A percentile compares a stretch with the other conserved stretches of the same genome.
phyloP scores from a whole-genome alignment of 64 coral and sea anemone genomes.

The Stichodactyla mertensii region DNA sequence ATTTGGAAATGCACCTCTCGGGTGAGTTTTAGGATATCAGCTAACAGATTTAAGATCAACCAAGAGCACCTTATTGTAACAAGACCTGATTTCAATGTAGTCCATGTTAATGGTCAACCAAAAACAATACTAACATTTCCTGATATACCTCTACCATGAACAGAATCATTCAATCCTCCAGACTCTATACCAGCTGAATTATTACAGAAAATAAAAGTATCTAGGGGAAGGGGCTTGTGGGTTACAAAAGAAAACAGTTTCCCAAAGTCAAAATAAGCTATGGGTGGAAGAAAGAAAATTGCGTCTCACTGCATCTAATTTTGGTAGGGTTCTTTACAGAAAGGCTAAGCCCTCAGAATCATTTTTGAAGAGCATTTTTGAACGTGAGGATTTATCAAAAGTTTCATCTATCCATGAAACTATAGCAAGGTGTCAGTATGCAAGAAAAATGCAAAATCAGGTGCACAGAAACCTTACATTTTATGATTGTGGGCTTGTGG shows the following conservation, averaged over 20 bases:
- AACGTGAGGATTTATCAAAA: slow-evolving; percentile 46
- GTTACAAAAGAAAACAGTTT: background rate
- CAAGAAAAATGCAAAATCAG: slow-evolving; percentile 49
- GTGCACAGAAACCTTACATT: too few species aligned
- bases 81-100: background rate
- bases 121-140: background rate
- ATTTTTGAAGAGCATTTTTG: slow-evolving; percentile 46
- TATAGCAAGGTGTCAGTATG: slow-evolving; percentile 33
- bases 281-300: background rate
- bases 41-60: slow-evolving; percentile 31
- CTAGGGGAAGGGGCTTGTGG: background rate
- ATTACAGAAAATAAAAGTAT: background rate
- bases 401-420: slow-evolving; percentile 39
- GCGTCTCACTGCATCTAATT: slow-evolving; percentile 52
- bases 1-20: slow-evolving; percentile 44
- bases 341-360: slow-evolving; percentile 41
- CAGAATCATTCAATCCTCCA: background rate
- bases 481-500: too few species aligned
- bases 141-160: background rate
- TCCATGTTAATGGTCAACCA: background rate
- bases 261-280: background rate
- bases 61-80: background rate
- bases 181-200: background rate
- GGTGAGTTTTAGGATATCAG: slow-evolving; percentile 28
- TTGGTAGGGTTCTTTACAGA: slow-evolving; percentile 50